These are phyloP conservation scores for Pseudochirops corinnae DNA, from an alignment of 2,797 vertebrate species.

Conservation along the genomic window DNA sequence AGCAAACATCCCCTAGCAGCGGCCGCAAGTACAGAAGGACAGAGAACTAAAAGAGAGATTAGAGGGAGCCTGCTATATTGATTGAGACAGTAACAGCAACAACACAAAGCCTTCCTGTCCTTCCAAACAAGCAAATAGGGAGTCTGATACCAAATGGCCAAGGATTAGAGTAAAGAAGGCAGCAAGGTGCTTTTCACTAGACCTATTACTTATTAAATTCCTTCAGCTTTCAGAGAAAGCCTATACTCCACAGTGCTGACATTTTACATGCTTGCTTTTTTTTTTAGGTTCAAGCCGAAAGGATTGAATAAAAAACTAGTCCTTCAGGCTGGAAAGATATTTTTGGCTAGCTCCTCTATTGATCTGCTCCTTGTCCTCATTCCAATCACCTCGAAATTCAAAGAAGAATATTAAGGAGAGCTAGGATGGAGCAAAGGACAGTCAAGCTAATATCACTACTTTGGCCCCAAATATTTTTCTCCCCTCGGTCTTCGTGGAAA, in stretches of 20 bases:
- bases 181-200: neutral
- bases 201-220: neutral
- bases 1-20: neutral
- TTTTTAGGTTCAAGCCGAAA: slow-evolving; percentile 49
- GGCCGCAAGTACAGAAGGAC: neutral
- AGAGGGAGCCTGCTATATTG: slow-evolving; percentile 13
- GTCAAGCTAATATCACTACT: slow-evolving; percentile 58
- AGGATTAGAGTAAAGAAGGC: neutral
- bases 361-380: slow-evolving; percentile 9
- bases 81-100: neutral
- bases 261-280: neutral
- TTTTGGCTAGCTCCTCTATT: slow-evolving; percentile 11
- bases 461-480: slow-evolving; percentile 56
- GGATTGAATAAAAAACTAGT: neutral
- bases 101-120: neutral
- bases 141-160: neutral
- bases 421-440: slow-evolving; percentile 34
- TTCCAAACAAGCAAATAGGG: neutral
- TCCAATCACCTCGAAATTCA: slow-evolving; percentile 35
- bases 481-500: slow-evolving; percentile 58
- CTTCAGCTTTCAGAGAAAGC: neutral
- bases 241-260: neutral
- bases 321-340: neutral
- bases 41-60: neutral
- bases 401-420: slow-evolving; percentile 33